Evolutionary conservation across 2,113 vertebrate species (phyloP).

Genomic region (Empidonax alnorum): DNA sequence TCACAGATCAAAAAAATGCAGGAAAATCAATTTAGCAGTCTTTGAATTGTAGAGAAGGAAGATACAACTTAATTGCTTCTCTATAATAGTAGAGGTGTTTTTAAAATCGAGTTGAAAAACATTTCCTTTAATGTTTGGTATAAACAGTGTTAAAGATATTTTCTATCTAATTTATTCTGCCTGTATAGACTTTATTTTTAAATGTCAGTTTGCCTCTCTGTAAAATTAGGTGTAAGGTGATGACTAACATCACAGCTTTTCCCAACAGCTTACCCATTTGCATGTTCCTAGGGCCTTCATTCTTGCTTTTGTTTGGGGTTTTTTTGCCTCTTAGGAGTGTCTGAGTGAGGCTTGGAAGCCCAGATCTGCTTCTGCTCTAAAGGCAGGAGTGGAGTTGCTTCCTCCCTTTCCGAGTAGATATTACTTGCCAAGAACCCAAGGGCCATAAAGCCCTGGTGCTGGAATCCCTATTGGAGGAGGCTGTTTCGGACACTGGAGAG

Average conservation of each 20-base stretch:
- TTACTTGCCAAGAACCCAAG: background rate
- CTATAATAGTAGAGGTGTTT: background rate
- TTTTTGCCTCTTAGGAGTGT: background rate
- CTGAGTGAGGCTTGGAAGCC: background rate
- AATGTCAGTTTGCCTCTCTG: slow-evolving; percentile 2
- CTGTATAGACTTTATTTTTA: slow-evolving; percentile 1
- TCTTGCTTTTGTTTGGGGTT: background rate
- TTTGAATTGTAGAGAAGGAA: background rate
- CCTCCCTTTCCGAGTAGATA: background rate
- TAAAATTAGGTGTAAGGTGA: slow-evolving; percentile 1
- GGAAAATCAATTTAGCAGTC: background rate
- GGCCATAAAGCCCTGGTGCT: background rate
- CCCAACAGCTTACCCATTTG: background rate
- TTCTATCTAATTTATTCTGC: slow-evolving; percentile 23
- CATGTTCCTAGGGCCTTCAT: background rate
- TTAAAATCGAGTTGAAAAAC: background rate
- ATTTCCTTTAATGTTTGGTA: slow-evolving; percentile 4
- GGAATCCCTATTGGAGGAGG: background rate
- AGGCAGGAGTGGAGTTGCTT: background rate
- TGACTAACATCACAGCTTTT: slow-evolving; percentile 32
- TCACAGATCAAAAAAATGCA: background rate
- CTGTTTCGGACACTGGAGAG: background rate
- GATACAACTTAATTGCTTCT: background rate
- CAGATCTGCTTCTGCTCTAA: background rate
- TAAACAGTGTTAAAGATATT: background rate